Percentiles rank a stretch among this genome's conserved stretches.
phyloP scores from a whole-genome alignment of 2,888 invertebrate genomes.

The Herminia tarsipennalis region DNA sequence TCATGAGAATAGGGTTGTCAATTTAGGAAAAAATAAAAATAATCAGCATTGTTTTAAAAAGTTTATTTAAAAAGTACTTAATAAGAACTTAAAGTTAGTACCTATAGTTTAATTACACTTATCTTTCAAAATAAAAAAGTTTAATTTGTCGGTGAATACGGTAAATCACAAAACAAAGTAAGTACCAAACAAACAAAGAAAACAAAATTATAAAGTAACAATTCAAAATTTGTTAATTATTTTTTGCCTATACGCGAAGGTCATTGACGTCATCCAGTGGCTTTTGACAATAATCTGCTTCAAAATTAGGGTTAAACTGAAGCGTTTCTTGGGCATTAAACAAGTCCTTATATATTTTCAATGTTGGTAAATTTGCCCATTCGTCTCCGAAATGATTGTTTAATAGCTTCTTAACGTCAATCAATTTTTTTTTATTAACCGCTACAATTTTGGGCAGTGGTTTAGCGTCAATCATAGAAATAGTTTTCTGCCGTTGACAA shows the following conservation, averaged over 20 bases:
- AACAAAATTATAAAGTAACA: background rate
- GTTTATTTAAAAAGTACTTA: too few relatives aligned
- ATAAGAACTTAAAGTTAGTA: too few relatives aligned
- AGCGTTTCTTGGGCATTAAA: background rate
- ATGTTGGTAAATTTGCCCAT: constrained; percentile 20
- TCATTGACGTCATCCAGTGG: background rate
- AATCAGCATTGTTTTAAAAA: too few relatives aligned
- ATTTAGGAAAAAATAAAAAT: too few relatives aligned
- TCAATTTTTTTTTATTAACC: constrained; percentile 31
- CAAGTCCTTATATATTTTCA: background rate
- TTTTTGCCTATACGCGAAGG: background rate
- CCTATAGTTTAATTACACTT: too few relatives aligned
- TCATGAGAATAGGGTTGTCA: too few relatives aligned
- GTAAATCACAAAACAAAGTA: too few relatives aligned
- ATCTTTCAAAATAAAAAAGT: too few relatives aligned
- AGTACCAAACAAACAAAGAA: too few relatives aligned
- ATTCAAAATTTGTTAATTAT: too few relatives aligned
- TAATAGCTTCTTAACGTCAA: constrained; percentile 21
- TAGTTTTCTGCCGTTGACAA: constrained; percentile 23
- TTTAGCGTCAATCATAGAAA: constrained; percentile 14
- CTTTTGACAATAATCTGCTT: background rate
- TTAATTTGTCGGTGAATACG: too few relatives aligned
- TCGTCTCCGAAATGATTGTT: constrained; percentile 24
- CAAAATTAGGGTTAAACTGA: background rate
- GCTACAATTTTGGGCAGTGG: constrained; percentile 13